A percentile compares a stretch with the other conserved stretches of the same genome.
phyloP scores from a whole-genome alignment of 1,140 invertebrate genomes.

The Platyscapa corneri region DNA sequence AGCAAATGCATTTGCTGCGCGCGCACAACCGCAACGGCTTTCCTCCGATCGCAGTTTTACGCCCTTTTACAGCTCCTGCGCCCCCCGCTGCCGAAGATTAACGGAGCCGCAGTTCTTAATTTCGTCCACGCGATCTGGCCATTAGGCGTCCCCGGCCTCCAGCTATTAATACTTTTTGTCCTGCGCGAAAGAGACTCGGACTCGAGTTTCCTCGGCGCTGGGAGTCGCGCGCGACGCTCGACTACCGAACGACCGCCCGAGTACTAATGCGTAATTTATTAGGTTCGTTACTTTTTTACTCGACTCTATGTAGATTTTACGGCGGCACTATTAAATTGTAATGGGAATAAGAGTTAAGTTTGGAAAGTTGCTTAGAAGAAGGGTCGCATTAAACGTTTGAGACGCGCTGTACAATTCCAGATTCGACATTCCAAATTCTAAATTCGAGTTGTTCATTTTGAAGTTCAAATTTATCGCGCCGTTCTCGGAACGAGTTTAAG shows the following conservation, averaged over 20 bases:
- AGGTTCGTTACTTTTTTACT: background rate
- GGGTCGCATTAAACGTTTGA: background rate
- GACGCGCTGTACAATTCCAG: background rate
- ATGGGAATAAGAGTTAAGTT: background rate
- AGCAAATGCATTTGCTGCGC: background rate
- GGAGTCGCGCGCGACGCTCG: background rate
- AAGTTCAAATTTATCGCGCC: background rate
- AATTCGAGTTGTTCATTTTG: background rate
- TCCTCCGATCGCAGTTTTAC: constrained; percentile 5
- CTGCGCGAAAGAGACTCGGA: background rate
- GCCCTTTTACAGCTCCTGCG: too few species aligned
- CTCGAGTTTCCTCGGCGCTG: too few species aligned
- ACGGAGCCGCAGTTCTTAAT: background rate
- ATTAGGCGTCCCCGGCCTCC: background rate
- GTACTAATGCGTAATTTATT: background rate
- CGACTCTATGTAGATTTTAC: background rate
- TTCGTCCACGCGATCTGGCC: background rate
- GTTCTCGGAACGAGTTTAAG: background rate
- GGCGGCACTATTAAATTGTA: background rate
- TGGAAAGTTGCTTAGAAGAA: background rate
- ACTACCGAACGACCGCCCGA: background rate
- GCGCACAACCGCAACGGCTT: background rate
- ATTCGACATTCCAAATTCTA: too few species aligned
- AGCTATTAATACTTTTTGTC: constrained; percentile 27
- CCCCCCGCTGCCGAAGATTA: background rate